phyloP scores from a whole-genome alignment of 2,888 invertebrate species.

The Acrobeloides nanus region DNA sequence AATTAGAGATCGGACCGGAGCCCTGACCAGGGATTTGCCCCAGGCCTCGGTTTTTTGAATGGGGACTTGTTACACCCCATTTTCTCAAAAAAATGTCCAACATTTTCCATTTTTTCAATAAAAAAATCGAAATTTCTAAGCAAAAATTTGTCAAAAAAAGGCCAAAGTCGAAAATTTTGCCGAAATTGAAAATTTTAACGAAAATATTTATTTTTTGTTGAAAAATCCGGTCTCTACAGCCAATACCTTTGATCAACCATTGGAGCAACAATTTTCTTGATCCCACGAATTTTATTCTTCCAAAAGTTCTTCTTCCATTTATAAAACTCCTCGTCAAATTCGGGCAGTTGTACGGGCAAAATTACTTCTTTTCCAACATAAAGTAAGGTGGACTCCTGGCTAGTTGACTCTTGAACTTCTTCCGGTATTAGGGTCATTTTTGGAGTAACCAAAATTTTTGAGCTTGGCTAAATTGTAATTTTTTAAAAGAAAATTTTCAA shows the following conservation, averaged over 20 bases:
- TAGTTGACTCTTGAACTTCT: too few relatives aligned
- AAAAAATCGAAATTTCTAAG: background rate
- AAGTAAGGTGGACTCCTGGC: too few relatives aligned
- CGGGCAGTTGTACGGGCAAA: slow-evolving; percentile 16
- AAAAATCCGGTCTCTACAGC: slow-evolving; percentile 3
- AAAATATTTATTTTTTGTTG: background rate
- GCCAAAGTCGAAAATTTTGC: background rate
- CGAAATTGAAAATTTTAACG: slow-evolving; percentile 1
- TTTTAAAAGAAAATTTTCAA: too few relatives aligned
- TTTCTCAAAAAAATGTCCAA: too few relatives aligned
- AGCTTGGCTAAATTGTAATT: too few relatives aligned
- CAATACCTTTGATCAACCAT: slow-evolving; percentile 51
- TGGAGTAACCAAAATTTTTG: too few relatives aligned
- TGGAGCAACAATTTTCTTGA: slow-evolving; percentile 47
- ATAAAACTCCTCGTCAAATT: slow-evolving; percentile 17
- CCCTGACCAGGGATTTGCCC: too few relatives aligned
- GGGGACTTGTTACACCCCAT: too few relatives aligned
- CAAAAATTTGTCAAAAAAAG: slow-evolving; percentile 6
- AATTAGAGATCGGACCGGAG: background rate
- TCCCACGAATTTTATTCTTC: slow-evolving; percentile 25
- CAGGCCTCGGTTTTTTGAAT: too few relatives aligned
- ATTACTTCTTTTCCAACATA: slow-evolving; percentile 12
- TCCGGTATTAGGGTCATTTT: too few relatives aligned
- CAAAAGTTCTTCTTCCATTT: slow-evolving; percentile 32
- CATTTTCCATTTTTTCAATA: too few relatives aligned